A percentile compares a stretch with the other conserved stretches of the same genome.
Evolutionary conservation across 2,888 invertebrate species (phyloP).

Genomic region (Drosophila nigritarsus): DNA sequence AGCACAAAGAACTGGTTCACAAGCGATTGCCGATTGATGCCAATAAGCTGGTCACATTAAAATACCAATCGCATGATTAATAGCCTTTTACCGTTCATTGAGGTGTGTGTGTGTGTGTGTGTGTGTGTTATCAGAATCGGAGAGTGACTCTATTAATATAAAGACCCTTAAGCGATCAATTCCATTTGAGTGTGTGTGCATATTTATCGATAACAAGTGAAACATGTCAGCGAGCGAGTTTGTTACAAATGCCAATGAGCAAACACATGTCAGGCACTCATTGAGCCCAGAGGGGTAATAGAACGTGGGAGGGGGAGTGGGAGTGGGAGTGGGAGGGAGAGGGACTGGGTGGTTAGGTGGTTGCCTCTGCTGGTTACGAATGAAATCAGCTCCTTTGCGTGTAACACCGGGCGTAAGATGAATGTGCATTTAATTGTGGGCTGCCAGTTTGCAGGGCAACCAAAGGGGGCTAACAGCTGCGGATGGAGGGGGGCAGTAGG

Average conservation of each 20-base stretch:
- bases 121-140: slow-evolving; percentile 30
- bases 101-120: slow-evolving; percentile 11
- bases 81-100: slow-evolving; percentile 43
- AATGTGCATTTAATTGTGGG: slow-evolving; percentile 74
- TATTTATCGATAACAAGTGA: slow-evolving; percentile 48
- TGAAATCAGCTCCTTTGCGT: slow-evolving; percentile 47
- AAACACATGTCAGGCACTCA: slow-evolving; percentile 59
- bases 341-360: not conserved
- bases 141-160: slow-evolving; percentile 31
- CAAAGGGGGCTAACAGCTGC: not conserved
- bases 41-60: slow-evolving; percentile 32
- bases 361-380: not conserved
- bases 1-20: slow-evolving; percentile 45
- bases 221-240: slow-evolving; percentile 48
- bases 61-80: slow-evolving; percentile 50
- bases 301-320: too few species aligned
- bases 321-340: not conserved
- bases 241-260: slow-evolving; percentile 58
- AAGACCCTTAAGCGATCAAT: slow-evolving; percentile 10
- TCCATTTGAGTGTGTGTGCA: slow-evolving; percentile 3
- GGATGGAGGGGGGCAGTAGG: not conserved
- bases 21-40: slow-evolving; percentile 12
- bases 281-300: not conserved
- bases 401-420: slow-evolving; percentile 62
- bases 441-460: slow-evolving; percentile 31